Conservation (phyloP, 2,797 vertebrate genomes). For the Megalops cyprinoides region DNA sequence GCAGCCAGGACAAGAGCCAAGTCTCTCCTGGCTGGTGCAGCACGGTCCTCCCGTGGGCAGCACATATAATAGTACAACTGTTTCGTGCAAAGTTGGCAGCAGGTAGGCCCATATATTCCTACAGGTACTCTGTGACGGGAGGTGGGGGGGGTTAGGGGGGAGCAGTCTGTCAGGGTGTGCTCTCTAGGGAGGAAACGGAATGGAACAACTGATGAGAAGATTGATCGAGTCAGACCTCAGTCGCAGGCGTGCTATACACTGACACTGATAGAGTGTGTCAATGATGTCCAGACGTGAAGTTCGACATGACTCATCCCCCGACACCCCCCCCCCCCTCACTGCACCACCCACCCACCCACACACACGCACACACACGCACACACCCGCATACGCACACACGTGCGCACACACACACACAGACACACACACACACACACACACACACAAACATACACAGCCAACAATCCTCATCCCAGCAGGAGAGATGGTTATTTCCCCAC, state of each 20-base stretch:
- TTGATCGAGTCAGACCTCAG: too few species aligned
- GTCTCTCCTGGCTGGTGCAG: background rate
- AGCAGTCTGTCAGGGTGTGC: background rate
- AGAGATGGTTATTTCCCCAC: too few species aligned
- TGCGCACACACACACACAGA: background rate
- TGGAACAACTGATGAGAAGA: background rate
- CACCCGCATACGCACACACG: background rate
- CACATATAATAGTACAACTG: background rate
- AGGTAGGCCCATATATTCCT: background rate
- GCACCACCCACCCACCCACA: background rate
- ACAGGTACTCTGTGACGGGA: background rate
- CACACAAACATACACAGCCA: too few species aligned
- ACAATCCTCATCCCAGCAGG: too few species aligned
- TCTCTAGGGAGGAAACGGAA: background rate
- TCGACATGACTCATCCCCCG: too few species aligned
- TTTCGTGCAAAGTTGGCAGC: background rate
- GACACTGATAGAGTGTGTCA: background rate
- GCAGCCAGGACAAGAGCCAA: background rate
- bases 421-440: background rate
- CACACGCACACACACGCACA: too few species aligned
- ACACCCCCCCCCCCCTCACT: too few species aligned
- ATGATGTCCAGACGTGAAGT: background rate
- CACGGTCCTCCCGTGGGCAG: background rate
- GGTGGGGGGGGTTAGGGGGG: background rate
- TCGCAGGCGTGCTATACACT: too few species aligned